Conservation (phyloP, 2,113 vertebrate genomes). For the Malurus alboscapulatus region DNA sequence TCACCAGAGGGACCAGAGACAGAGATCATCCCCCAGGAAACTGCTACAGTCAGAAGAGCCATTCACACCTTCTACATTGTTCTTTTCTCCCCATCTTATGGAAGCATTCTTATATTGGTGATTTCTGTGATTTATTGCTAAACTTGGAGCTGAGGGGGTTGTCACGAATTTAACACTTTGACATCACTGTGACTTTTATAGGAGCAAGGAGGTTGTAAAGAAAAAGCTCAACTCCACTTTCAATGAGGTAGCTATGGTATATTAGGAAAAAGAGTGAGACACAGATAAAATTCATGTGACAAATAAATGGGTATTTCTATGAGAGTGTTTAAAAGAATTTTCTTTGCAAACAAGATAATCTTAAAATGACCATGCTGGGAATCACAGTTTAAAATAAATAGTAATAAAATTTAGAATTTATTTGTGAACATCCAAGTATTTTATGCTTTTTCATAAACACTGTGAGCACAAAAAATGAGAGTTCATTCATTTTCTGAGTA, state of each 20-base stretch:
- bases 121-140: not conserved
- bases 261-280: not conserved
- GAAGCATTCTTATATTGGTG: not conserved
- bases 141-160: rapidly evolving
- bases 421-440: conserved; percentile 8
- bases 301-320: not conserved
- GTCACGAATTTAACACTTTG: not conserved
- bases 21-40: not conserved
- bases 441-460: conserved; percentile 14
- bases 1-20: rapidly evolving
- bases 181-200: not conserved
- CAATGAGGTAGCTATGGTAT: not conserved
- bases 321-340: not conserved
- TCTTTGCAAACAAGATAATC: conserved; percentile 13
- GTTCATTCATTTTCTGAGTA: conserved; percentile 16
- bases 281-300: not conserved
- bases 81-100: not conserved
- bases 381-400: not conserved
- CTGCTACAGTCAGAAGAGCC: not conserved
- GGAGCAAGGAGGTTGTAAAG: not conserved
- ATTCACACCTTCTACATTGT: not conserved
- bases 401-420: conserved; percentile 1
- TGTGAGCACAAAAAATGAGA: not conserved
- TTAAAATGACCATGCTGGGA: not conserved
- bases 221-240: not conserved